phyloP scores from a whole-genome alignment of 2,797 vertebrate genomes.

The Simalia tracyae region DNA sequence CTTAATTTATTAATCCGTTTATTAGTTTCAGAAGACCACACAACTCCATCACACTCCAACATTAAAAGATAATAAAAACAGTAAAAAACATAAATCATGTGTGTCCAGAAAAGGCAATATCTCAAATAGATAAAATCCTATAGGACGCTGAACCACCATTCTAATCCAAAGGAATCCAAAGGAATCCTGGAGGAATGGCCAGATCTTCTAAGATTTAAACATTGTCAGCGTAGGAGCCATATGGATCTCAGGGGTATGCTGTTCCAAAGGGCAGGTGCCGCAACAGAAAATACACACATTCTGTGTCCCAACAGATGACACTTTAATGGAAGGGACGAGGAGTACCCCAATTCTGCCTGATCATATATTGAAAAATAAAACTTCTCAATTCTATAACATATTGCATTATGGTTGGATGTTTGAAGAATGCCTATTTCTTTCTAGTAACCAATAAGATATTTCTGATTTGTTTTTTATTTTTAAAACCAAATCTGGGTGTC shows the following conservation, averaged over 20 bases:
- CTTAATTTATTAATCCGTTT: background rate
- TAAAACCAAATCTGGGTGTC: background rate
- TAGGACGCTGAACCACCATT: background rate
- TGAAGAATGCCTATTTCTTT: background rate
- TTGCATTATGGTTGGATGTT: background rate
- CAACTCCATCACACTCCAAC: background rate
- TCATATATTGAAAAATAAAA: background rate
- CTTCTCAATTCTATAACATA: background rate
- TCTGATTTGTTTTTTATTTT: background rate
- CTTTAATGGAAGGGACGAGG: background rate
- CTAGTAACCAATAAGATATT: background rate
- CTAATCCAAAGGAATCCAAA: background rate
- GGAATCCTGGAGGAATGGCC: background rate
- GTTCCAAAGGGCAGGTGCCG: background rate
- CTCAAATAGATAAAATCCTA: background rate
- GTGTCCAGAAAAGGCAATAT: background rate
- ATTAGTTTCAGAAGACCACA: background rate
- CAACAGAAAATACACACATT: background rate
- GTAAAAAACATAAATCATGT: background rate
- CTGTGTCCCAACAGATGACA: background rate
- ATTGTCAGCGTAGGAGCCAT: background rate
- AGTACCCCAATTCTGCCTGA: background rate
- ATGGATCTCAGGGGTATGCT: background rate
- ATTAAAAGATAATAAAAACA: background rate
- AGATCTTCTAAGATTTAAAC: background rate